Evolutionary conservation across 2,113 vertebrate genomes (phyloP), one percentile per base, ranked within the genome.

Genomic region (Motacilla alba): DNA sequence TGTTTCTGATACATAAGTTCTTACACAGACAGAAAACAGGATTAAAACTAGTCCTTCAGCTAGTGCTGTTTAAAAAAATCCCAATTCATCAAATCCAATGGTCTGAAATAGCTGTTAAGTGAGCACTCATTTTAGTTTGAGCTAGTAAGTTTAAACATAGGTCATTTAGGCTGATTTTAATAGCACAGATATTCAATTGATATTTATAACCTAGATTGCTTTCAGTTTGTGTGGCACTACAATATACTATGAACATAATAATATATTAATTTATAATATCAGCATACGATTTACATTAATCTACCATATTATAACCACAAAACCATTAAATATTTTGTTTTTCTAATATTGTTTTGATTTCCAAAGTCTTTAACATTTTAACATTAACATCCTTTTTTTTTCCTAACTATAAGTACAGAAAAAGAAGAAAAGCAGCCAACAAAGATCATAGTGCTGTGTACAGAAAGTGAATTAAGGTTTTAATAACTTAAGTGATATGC

Each of bases 151-250:
- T 62, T 76, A 87, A 73, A 58, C 39, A 60, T 9, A 79, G n/a
- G 35, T 69, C 28, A 91, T 9, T 39, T 12, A 74, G 49, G 12
- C 2, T 46, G 31, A 76, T 80, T 85, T 93, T 53, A 76, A 60
- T 76, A 66, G 12, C 44, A 31, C 28, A 80, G 44, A 35, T 83
- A 90, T 63, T 83, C 10, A 66, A 56, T 0, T 37, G 30, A n/a
- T 96, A 93, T 88, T 95, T 94, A 63, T 66, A 77, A 94, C 87
- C 31, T 28, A 68, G 64, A 80, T 70, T 78, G 62, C 28, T 94
- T 90, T 63, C 28, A 56, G 68, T 81, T 82, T 95, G 23, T 83
- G 11, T 46, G 59, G 39, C 14, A 64, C 15, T 90, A 31, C 15
- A 58, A 53, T 15, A n/a, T 72, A 72, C 77, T 82, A 58, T 62